These are phyloP conservation scores for Lucilia sericata DNA, from an alignment of 1,140 invertebrate genomes.

Conservation along the genomic window DNA sequence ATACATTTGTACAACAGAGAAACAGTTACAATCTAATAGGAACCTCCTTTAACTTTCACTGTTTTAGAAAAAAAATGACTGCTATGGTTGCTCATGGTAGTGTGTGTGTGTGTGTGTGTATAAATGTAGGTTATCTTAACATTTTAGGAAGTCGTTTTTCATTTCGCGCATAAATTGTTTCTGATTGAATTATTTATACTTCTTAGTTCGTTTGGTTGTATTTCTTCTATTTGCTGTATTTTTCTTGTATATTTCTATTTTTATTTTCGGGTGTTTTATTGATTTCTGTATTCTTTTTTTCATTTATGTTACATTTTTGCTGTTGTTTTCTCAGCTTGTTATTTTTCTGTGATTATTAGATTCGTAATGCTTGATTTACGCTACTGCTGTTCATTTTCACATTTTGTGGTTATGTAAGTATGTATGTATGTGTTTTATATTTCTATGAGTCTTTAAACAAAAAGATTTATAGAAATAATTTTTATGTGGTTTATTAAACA, in stretches of 20 bases:
- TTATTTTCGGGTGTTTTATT: slow-evolving; percentile 24
- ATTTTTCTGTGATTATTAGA: slow-evolving; percentile 27
- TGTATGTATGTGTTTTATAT: neutral
- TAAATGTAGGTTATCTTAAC: slow-evolving; percentile 32
- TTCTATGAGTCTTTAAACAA: too few species aligned
- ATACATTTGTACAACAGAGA: neutral
- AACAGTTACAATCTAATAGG: neutral
- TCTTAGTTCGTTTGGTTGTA: neutral
- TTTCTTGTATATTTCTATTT: neutral
- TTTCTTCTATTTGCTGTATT: neutral
- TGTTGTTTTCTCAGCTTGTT: neutral
- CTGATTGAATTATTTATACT: slow-evolving; percentile 42
- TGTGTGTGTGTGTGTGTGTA: neutral
- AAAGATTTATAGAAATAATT: slow-evolving; percentile 36
- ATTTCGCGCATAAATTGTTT: slow-evolving; percentile 41
- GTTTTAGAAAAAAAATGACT: neutral
- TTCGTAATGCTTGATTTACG: slow-evolving; percentile 39
- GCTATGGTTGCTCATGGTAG: neutral
- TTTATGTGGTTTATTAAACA: slow-evolving; percentile 41
- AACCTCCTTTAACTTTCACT: neutral
- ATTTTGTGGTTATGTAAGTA: too few species aligned
- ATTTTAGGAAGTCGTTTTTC: slow-evolving; percentile 39
- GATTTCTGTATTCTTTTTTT: neutral
- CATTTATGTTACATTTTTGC: slow-evolving; percentile 11
- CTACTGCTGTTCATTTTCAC: neutral